phyloP scores from a whole-genome alignment of 92 coral and sea anemone genomes.

The Isaurus tuberculatus region DNA sequence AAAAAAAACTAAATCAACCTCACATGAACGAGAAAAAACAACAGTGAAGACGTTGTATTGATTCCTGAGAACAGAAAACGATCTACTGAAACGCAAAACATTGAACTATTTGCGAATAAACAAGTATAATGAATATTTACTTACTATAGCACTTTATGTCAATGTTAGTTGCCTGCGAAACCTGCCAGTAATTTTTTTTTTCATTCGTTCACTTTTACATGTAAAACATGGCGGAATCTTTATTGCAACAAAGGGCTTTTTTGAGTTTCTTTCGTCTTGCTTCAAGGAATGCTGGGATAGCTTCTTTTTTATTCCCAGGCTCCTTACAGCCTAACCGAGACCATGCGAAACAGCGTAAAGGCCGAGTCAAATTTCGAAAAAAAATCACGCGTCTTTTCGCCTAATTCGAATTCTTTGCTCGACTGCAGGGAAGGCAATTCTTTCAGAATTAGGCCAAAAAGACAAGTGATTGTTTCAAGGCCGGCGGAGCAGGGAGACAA shows the following conservation, averaged over 20 bases:
- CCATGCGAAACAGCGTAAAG: too few species aligned
- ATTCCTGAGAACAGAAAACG: background rate
- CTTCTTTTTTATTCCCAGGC: background rate
- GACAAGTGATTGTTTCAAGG: too few species aligned
- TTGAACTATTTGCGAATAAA: background rate
- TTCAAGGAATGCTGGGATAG: background rate
- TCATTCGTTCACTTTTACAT: background rate
- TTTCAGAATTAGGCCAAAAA: too few species aligned
- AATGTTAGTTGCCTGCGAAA: background rate
- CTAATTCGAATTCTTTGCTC: too few species aligned
- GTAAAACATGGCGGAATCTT: slow-evolving; percentile 9
- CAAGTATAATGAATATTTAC: background rate
- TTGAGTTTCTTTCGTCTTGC: background rate
- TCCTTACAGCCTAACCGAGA: too few species aligned
- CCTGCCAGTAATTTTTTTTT: background rate
- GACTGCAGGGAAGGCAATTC: too few species aligned
- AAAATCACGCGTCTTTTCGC: too few species aligned
- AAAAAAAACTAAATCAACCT: too few species aligned
- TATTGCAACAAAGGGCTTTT: background rate
- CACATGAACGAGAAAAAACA: background rate
- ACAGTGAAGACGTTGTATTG: background rate
- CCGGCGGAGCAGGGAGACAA: too few species aligned
- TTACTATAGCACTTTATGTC: background rate
- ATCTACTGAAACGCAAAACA: background rate
- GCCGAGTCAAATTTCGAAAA: too few species aligned